These are phyloP conservation scores for Boulengeromyrus knoepffleri DNA, from an alignment of 2,113 vertebrate species.

Conservation along the genomic window DNA sequence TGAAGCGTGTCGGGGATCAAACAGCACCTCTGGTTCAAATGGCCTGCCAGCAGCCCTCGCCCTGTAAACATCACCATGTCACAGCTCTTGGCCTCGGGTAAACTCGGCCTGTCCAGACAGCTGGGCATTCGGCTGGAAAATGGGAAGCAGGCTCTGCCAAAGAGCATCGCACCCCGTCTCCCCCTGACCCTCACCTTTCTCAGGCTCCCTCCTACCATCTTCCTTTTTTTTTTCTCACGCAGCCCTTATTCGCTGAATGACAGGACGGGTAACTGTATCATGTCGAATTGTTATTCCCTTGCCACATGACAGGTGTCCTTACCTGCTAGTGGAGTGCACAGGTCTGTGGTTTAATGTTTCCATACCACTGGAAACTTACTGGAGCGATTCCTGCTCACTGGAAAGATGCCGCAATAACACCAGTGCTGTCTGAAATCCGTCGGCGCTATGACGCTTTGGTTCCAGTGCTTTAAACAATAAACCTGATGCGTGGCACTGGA, in stretches of 20 bases:
- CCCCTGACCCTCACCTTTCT: background rate
- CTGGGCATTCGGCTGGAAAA: background rate
- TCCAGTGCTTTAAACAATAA: background rate
- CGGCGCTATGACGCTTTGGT: background rate
- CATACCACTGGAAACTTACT: background rate
- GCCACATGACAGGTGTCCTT: background rate
- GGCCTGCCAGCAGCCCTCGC: background rate
- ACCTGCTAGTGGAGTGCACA: background rate
- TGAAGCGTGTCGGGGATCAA: background rate
- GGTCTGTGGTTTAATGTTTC: background rate
- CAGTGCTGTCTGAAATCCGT: background rate
- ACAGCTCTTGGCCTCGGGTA: background rate
- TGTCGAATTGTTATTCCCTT: background rate
- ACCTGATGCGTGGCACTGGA: background rate
- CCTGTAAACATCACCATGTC: background rate
- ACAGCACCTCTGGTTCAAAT: background rate
- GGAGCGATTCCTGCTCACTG: background rate
- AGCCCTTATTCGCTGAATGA: background rate
- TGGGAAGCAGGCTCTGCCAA: background rate
- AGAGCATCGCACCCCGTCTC: background rate
- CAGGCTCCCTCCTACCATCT: background rate
- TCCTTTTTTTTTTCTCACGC: background rate
- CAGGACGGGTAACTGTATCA: background rate
- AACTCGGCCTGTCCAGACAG: background rate
- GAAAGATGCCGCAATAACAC: background rate